Evolutionary conservation across 35 echinoderm and acorn worm species (phyloP), one percentile per base, ranked within the genome.

Genomic region (Patiria miniata): DNA sequence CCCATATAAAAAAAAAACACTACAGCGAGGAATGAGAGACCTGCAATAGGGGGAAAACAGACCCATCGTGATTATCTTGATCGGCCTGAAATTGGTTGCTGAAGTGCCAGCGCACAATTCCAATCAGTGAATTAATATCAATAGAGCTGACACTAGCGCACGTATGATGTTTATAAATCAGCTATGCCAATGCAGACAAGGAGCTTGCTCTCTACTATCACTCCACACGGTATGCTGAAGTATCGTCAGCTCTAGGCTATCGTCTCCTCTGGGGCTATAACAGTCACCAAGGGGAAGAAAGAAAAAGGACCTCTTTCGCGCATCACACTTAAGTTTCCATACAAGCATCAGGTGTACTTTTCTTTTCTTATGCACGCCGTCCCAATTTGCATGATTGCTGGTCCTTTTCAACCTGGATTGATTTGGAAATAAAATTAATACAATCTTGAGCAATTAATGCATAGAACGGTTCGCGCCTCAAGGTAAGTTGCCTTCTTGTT

Each of bases 151-250:
- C 65, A 73, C 19, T 28, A 34, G 15, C 23, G 65, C 65, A 73
- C 65, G 65, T 73, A 32, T 73, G 65, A 73, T 73, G 65, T 73
- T 30, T 73, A 73, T 73, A 73, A 73, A 73, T 73, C 65, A 73
- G 65, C 26, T 30, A 26, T 73, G 26, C 29, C 65, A 22, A 73
- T 73, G 65, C 65, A 73, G 14, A 73, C 65, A 73, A 47, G 42
- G 42, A 47, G 4, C 42, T 47, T 18, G 65, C 29, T 73, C 65
- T 0, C 65, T 73, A 18, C 15, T 10, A 36, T 36, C 26, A 73
- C 34, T 34, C 29, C 15, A 73, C 34, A 73, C 65, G 4, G 21
- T 6, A 4, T 47, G 4, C 42, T 47, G 42, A 47, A 73, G 10
- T 73, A 7, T 61, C 65, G 26, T 21, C 58, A 61, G 18, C 65